Conservation (phyloP, 2,888 invertebrate species). For the Hypomecis punctinalis region DNA sequence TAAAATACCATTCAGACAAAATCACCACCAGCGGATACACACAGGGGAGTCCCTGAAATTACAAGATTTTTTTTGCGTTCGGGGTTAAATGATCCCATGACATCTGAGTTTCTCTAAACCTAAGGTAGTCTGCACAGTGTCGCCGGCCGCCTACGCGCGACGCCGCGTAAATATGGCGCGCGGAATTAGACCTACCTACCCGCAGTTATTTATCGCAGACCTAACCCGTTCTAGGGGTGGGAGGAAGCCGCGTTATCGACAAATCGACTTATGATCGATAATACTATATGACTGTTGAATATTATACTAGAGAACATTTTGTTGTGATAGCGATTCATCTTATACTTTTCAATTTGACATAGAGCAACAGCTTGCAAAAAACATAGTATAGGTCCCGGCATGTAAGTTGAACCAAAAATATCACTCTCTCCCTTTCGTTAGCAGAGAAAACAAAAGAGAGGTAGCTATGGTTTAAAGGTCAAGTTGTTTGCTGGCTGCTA, state of each 20-base stretch:
- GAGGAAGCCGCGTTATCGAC: slow-evolving; percentile 34
- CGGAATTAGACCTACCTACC: slow-evolving; percentile 81
- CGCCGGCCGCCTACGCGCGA: slow-evolving; percentile 59
- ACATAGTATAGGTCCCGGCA: no score
- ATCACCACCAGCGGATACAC: no score
- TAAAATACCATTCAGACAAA: no score
- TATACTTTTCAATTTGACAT: no score
- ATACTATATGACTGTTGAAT: background rate
- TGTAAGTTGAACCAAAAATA: no score
- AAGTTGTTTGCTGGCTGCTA: no score
- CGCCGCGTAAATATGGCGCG: slow-evolving; percentile 75
- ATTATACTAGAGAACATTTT: background rate
- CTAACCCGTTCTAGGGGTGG: slow-evolving; percentile 51
- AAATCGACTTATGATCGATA: slow-evolving; percentile 38
- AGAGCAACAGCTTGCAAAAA: no score
- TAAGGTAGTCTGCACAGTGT: slow-evolving; percentile 60
- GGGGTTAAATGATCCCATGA: no score
- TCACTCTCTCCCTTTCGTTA: no score
- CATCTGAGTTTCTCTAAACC: slow-evolving; percentile 34
- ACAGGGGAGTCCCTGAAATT: background rate
- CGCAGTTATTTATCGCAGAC: slow-evolving; percentile 74
- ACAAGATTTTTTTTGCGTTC: no score
- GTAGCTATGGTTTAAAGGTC: no score
- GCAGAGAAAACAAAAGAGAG: no score
- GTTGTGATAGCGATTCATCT: background rate